A percentile compares a stretch with the other conserved stretches of the same genome.
Evolutionary conservation across 2,797 vertebrate genomes (phyloP).

Genomic region (Alectoris magna): DNA sequence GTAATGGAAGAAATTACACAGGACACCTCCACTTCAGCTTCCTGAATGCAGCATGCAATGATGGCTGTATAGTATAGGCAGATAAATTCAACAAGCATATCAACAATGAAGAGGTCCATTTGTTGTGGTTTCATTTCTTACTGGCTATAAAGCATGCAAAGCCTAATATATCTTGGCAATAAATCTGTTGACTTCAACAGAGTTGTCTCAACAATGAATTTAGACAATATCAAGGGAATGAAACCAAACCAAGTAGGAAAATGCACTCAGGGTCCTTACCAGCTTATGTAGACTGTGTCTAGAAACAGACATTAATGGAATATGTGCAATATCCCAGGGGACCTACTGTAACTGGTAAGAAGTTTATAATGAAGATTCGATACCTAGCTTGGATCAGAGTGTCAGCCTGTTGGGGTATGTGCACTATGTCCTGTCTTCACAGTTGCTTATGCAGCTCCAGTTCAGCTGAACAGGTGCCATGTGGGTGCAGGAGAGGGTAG

Average conservation of each 20-base stretch:
- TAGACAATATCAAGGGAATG: not conserved
- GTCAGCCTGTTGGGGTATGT: not conserved
- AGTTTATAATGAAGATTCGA: not conserved
- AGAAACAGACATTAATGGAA: constrained; percentile 1
- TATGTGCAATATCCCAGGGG: not conserved
- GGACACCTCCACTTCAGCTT: not conserved
- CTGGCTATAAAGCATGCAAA: constrained; percentile 39
- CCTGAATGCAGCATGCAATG: constrained; percentile 46
- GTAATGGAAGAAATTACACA: constrained; percentile 35
- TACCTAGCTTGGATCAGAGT: not conserved
- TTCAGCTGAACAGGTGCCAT: not conserved
- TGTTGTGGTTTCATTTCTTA: constrained; percentile 27
- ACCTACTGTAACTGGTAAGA: not conserved
- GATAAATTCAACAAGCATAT: not conserved
- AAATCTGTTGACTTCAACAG: not conserved
- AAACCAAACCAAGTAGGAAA: constrained; percentile 13
- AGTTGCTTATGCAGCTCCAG: not conserved
- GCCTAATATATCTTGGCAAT: not conserved
- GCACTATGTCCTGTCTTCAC: not conserved
- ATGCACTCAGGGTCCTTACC: not conserved
- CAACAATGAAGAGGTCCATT: constrained; percentile 7
- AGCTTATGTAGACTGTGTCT: not conserved
- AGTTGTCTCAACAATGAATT: constrained; percentile 1
- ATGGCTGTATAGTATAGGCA: constrained; percentile 18
- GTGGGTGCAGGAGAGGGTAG: not conserved